Evolutionary conservation across 2,888 invertebrate genomes (phyloP).

Genomic region (Candidula unifasciata): DNA sequence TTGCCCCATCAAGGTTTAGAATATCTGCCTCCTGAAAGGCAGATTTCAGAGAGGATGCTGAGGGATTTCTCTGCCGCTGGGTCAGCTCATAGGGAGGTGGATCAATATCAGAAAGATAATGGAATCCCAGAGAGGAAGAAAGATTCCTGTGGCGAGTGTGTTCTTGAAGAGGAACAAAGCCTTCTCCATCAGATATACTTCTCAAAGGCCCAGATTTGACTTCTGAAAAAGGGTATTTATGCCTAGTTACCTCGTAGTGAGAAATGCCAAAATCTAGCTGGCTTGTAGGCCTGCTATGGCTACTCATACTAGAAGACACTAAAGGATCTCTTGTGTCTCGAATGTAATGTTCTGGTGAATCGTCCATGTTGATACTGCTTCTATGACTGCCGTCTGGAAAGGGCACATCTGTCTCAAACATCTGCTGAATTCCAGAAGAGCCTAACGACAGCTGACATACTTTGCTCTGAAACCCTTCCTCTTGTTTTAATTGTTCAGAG

Average conservation of each 20-base stretch:
- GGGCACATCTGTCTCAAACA: slow-evolving; percentile 8
- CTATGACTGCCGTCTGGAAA: neutral
- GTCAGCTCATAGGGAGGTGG: slow-evolving; percentile 23
- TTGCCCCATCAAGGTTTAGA: neutral
- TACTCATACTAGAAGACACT: slow-evolving; percentile 5
- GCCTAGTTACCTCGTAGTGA: slow-evolving; percentile 20
- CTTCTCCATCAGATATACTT: neutral
- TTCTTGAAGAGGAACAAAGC: slow-evolving; percentile 6
- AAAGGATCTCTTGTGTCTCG: slow-evolving; percentile 23
- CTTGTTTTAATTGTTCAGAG: neutral
- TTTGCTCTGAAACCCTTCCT: neutral
- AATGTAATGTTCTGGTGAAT: slow-evolving; percentile 15
- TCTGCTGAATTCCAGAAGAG: slow-evolving; percentile 8
- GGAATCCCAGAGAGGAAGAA: slow-evolving; percentile 9
- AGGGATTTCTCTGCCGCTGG: slow-evolving; percentile 41
- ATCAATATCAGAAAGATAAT: slow-evolving; percentile 5
- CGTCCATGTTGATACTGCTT: slow-evolving; percentile 12
- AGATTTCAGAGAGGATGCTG: slow-evolving; percentile 43
- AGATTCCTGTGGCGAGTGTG: slow-evolving; percentile 34
- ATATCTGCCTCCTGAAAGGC: slow-evolving; percentile 3
- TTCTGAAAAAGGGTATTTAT: slow-evolving; percentile 38
- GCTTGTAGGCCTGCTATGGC: slow-evolving; percentile 31
- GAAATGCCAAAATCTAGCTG: slow-evolving; percentile 7
- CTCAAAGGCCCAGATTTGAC: neutral
- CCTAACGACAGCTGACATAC: neutral